Evolutionary conservation across 1,140 invertebrate species (phyloP).

Genomic region (Stenopsyche tienmushanensis): DNA sequence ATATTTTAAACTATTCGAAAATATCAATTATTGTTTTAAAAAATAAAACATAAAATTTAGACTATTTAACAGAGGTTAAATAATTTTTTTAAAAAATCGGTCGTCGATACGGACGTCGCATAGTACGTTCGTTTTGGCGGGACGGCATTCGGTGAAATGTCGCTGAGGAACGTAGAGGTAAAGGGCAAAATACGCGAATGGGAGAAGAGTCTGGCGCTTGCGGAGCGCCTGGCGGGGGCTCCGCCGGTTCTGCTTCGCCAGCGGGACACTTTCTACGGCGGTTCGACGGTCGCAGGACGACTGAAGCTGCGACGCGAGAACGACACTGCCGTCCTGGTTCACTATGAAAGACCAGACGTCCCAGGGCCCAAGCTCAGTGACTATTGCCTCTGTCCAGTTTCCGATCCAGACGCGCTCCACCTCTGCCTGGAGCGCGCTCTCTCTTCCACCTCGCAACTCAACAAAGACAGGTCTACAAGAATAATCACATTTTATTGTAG

Average conservation of each 20-base stretch:
- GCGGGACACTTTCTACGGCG: conserved; percentile 35
- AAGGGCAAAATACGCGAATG: conserved; percentile 63
- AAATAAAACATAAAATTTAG: no score
- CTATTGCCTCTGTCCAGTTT: conserved; percentile 44
- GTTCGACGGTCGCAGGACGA: conserved; percentile 30
- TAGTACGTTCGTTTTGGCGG: no score
- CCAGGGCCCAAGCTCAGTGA: conserved; percentile 47
- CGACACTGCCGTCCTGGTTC: conserved; percentile 66
- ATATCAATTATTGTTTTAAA: no score
- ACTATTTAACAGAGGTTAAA: no score
- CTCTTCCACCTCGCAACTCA: no score
- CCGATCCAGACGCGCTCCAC: conserved; percentile 59
- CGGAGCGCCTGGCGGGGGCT: conserved; percentile 56
- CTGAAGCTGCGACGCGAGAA: conserved; percentile 25
- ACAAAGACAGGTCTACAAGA: conserved; percentile 57
- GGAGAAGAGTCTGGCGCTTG: conserved; percentile 54
- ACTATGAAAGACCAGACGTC: conserved; percentile 63
- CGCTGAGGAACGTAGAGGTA: conserved; percentile 66
- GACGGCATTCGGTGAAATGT: no score
- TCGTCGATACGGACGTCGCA: no score
- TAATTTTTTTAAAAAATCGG: no score
- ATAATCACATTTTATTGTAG: background rate
- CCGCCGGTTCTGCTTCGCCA: background rate
- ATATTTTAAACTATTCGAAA: no score
- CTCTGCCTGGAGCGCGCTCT: conserved; percentile 61